A percentile compares a stretch with the other conserved stretches of the same genome.
Evolutionary conservation across 2,113 vertebrate species (phyloP).

Genomic region (Amazona guildingii): DNA sequence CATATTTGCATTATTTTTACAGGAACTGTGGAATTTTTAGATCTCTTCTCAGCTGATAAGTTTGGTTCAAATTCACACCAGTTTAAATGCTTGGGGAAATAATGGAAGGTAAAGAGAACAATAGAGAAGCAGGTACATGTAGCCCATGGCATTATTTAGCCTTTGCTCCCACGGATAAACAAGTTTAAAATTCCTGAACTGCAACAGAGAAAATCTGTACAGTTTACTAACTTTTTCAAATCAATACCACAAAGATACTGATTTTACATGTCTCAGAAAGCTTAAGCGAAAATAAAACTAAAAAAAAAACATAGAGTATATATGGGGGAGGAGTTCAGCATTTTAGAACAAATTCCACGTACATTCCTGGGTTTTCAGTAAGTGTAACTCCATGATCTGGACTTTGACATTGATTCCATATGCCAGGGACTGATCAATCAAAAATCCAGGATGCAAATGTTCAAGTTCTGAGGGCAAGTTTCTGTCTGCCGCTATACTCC

Average conservation of each 20-base stretch:
- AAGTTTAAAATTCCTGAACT: not conserved
- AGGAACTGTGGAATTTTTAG: not conserved
- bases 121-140: not conserved
- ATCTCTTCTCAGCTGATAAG: not conserved
- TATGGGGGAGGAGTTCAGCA: not conserved
- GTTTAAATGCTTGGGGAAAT: not conserved
- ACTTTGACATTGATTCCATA: not conserved
- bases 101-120: not conserved
- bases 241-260: not conserved
- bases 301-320: not conserved
- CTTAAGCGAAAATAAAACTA: not conserved
- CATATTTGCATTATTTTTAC: not conserved
- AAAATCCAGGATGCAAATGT: not conserved
- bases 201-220: not conserved
- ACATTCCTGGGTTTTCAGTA: not conserved
- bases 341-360: not conserved
- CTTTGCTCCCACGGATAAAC: not conserved
- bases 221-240: not conserved
- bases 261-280: not conserved
- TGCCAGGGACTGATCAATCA: not conserved
- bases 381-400: not conserved
- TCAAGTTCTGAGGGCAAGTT: not conserved
- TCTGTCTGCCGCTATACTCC: not conserved
- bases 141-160: not conserved
- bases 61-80: not conserved